Conservation (phyloP, 2,797 vertebrate genomes). For the Pseudotriccus pelzelni region DNA sequence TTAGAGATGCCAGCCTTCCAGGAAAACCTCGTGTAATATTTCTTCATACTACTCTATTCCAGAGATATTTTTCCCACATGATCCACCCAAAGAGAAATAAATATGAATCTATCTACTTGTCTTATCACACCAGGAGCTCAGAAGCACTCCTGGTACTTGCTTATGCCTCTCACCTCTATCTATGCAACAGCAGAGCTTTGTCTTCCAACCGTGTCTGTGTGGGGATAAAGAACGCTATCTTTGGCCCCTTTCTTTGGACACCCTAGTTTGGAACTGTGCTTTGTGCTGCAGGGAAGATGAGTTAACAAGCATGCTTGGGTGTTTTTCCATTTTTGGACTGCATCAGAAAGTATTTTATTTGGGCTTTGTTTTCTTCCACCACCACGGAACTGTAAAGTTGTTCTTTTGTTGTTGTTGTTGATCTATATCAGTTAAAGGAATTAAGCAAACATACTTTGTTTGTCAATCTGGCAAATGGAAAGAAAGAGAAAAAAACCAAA, state of each 20-base stretch:
- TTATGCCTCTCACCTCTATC: neutral
- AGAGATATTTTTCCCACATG: neutral
- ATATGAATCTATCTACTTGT: neutral
- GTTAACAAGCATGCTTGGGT: neutral
- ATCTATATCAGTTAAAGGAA: neutral
- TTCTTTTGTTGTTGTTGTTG: conserved; percentile 13
- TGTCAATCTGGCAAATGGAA: conserved; percentile 14
- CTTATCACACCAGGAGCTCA: neutral
- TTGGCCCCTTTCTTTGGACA: neutral
- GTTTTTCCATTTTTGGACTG: neutral
- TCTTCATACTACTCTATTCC: neutral
- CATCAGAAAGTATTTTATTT: neutral
- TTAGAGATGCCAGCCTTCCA: neutral
- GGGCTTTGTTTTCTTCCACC: neutral
- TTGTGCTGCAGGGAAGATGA: neutral
- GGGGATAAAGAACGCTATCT: neutral
- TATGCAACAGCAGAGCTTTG: neutral
- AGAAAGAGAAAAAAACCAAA: conserved; percentile 54
- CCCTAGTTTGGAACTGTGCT: neutral
- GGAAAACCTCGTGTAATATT: neutral
- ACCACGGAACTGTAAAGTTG: neutral
- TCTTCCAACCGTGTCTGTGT: fast-evolving
- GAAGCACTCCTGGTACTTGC: neutral
- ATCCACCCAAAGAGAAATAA: neutral
- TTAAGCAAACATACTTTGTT: neutral